phyloP scores from a whole-genome alignment of 1,140 invertebrate genomes.

The Armadillidium nasatum region DNA sequence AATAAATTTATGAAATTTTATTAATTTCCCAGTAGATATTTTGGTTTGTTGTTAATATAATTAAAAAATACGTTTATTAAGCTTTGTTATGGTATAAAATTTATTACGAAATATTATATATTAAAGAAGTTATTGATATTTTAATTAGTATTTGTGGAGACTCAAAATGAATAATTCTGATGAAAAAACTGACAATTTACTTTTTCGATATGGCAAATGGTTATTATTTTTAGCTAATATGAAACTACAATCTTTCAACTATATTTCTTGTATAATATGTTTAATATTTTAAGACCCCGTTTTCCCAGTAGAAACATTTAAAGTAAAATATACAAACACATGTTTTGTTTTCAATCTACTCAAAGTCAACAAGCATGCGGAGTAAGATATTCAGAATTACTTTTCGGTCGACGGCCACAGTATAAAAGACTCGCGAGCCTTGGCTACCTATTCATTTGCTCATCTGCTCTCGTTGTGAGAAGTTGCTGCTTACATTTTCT shows the following conservation, averaged over 20 bases:
- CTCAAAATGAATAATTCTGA: neutral
- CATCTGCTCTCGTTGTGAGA: neutral
- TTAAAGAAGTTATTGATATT: neutral
- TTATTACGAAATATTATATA: neutral
- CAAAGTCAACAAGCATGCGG: neutral
- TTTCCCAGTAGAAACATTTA: neutral
- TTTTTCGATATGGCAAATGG: neutral
- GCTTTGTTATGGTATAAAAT: neutral
- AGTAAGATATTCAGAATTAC: neutral
- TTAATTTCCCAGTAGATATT: neutral
- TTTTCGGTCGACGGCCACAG: neutral
- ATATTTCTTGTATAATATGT: neutral
- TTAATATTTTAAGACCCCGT: neutral
- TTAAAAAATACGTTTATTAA: neutral
- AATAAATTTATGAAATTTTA: neutral
- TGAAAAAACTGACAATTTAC: neutral
- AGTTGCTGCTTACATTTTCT: neutral
- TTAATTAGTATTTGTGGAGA: neutral
- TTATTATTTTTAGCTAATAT: neutral
- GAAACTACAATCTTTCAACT: conserved; percentile 6
- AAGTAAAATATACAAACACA: neutral
- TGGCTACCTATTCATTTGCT: neutral
- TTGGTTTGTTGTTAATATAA: neutral
- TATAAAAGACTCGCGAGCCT: neutral
- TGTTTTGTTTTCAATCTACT: neutral